These are phyloP conservation scores for Masnerella sp. DNA, from an alignment of 2,888 invertebrate species.

Conservation along the genomic window DNA sequence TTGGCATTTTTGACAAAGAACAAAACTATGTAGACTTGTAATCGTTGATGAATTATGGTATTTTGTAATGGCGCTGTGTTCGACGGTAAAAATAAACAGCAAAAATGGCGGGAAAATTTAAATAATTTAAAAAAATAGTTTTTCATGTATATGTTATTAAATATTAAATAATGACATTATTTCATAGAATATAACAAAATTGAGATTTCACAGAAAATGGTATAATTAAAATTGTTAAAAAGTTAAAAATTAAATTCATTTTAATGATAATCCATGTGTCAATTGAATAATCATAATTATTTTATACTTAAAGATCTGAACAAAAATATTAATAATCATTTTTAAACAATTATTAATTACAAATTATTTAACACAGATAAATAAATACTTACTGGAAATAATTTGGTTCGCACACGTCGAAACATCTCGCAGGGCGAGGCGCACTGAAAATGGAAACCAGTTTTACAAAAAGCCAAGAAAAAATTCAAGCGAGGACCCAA, in stretches of 20 bases:
- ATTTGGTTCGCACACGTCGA: conserved; percentile 64
- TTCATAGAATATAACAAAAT: no score
- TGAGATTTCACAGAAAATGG: no score
- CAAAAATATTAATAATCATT: not conserved
- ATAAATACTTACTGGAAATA: conserved; percentile 66
- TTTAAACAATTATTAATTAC: not conserved
- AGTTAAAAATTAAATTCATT: no score
- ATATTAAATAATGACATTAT: no score
- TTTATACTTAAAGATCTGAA: no score
- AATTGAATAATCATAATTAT: no score
- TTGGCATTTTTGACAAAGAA: conserved; percentile 3
- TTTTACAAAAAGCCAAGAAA: not conserved
- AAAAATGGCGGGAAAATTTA: conserved; percentile 18
- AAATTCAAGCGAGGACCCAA: not conserved
- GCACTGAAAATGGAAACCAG: conserved; percentile 14
- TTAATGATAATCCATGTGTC: no score
- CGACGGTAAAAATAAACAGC: no score
- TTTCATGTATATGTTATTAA: no score
- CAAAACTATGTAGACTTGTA: not conserved
- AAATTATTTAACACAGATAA: conserved; percentile 2
- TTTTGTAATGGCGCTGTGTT: not conserved
- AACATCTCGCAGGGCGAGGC: conserved; percentile 63
- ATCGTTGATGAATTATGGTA: not conserved
- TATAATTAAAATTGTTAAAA: no score
- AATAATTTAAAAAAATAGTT: no score